A percentile compares a stretch with the other conserved stretches of the same genome.
Evolutionary conservation across 2,888 invertebrate genomes (phyloP).

Genomic region (Orthosia cruda): DNA sequence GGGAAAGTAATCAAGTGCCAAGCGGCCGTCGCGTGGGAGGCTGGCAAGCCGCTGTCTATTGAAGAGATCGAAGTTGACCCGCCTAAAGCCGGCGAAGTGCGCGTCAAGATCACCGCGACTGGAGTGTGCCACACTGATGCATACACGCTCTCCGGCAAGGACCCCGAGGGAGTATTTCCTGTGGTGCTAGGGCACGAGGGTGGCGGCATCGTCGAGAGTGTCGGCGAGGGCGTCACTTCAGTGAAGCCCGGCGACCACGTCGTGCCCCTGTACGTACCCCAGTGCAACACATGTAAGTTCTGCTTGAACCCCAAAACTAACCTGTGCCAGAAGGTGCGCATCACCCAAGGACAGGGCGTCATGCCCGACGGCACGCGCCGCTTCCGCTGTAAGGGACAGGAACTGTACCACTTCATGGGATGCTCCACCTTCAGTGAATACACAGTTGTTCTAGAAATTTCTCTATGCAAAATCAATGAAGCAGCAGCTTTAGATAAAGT

Average conservation of each 20-base stretch:
- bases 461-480: slow-evolving; percentile 97
- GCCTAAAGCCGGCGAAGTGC: slow-evolving; percentile 98
- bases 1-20: slow-evolving; percentile 96
- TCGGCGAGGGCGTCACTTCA: slow-evolving; percentile 97
- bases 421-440: slow-evolving; percentile 98
- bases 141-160: slow-evolving; percentile 96
- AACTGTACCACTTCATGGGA: slow-evolving; percentile 98
- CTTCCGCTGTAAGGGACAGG: slow-evolving; percentile 95
- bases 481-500: slow-evolving; percentile 97
- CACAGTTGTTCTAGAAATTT: slow-evolving; percentile 98
- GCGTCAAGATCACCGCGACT: slow-evolving; percentile 95
- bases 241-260: slow-evolving; percentile 98
- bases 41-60: slow-evolving; percentile 96
- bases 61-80: slow-evolving; percentile 99
- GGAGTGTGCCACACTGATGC: slow-evolving; percentile 98
- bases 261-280: slow-evolving; percentile 99
- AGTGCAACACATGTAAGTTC: slow-evolving; percentile 99
- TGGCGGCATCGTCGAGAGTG: slow-evolving; percentile 98
- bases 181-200: slow-evolving; percentile 99
- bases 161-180: slow-evolving; percentile 98
- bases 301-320: slow-evolving; percentile 99
- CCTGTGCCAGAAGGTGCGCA: slow-evolving; percentile 98
- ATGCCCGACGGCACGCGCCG: slow-evolving; percentile 98
- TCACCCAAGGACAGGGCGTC: slow-evolving; percentile 96
- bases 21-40: slow-evolving; percentile 99